Conservation (phyloP, 2,113 vertebrate species). For the Embiotoca jacksoni region DNA sequence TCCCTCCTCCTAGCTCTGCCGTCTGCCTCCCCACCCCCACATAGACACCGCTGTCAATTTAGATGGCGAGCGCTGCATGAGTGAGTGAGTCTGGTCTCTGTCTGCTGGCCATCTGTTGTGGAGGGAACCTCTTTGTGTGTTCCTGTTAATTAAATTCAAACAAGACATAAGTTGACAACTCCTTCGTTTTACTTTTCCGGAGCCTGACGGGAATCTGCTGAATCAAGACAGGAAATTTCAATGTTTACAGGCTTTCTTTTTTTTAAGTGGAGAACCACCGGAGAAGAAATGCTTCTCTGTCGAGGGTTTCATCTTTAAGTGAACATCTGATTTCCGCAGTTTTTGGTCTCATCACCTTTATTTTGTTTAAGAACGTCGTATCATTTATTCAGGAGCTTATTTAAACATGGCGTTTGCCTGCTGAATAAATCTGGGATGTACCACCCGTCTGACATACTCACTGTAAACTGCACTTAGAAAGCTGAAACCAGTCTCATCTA, state of each 20-base stretch:
- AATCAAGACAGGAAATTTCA: slow-evolving; percentile 34
- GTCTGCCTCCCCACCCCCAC: slow-evolving; percentile 14
- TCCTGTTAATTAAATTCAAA: slow-evolving; percentile 78
- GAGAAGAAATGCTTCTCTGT: background rate
- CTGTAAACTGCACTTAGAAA: background rate
- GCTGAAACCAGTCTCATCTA: background rate
- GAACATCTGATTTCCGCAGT: background rate
- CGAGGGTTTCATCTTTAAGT: background rate
- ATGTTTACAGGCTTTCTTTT: background rate
- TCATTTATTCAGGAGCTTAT: too few relatives aligned
- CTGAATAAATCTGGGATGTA: slow-evolving; percentile 12
- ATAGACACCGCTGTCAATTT: slow-evolving; percentile 1
- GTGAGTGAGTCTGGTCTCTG: slow-evolving; percentile 20
- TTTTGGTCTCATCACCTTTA: background rate
- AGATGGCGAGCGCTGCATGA: slow-evolving; percentile 23
- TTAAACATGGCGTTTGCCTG: slow-evolving; percentile 9
- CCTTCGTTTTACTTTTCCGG: slow-evolving; percentile 1
- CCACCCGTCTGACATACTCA: slow-evolving; percentile 27
- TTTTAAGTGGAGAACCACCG: background rate
- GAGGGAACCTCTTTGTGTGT: slow-evolving; percentile 27
- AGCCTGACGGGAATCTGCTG: slow-evolving; percentile 34
- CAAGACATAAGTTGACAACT: slow-evolving; percentile 46
- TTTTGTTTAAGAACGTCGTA: background rate
- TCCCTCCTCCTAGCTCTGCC: slow-evolving; percentile 14
- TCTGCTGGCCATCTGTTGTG: slow-evolving; percentile 67